Conservation (phyloP, 2,113 vertebrate genomes). For the Conger conger region DNA sequence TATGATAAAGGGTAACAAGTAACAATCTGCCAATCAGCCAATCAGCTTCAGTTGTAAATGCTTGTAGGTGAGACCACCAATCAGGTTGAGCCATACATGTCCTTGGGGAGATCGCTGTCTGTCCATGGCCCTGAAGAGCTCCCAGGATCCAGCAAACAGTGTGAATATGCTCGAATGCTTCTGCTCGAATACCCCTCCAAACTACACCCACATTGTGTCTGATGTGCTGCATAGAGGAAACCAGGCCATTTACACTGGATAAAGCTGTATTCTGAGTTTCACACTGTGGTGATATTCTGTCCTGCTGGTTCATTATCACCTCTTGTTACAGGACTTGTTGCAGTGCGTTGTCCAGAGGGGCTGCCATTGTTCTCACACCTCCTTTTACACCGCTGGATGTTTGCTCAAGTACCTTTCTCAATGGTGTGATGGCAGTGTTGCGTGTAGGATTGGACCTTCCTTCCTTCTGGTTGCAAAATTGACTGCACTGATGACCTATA, state of each 20-base stretch:
- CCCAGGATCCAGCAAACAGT: background rate
- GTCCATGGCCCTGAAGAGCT: background rate
- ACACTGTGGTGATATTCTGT: background rate
- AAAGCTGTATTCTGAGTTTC: background rate
- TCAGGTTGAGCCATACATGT: too few relatives aligned
- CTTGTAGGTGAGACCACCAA: background rate
- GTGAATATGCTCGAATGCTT: background rate
- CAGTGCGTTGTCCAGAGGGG: background rate
- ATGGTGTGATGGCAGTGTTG: background rate
- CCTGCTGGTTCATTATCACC: background rate
- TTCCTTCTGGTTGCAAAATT: background rate
- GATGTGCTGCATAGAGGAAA: background rate
- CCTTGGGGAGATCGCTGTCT: too few relatives aligned
- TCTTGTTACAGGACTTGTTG: background rate
- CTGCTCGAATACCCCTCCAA: background rate
- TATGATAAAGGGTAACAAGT: background rate
- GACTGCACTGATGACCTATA: background rate
- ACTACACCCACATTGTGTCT: background rate
- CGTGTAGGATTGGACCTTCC: background rate
- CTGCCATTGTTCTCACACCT: background rate
- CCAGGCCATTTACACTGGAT: background rate
- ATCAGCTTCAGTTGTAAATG: background rate
- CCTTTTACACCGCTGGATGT: background rate
- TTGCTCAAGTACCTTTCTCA: background rate
- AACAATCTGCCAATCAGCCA: background rate